Percentiles rank a stretch among this genome's conserved stretches.
Evolutionary conservation across 1,140 invertebrate genomes (phyloP).

Genomic region (Sogatella furcifera): DNA sequence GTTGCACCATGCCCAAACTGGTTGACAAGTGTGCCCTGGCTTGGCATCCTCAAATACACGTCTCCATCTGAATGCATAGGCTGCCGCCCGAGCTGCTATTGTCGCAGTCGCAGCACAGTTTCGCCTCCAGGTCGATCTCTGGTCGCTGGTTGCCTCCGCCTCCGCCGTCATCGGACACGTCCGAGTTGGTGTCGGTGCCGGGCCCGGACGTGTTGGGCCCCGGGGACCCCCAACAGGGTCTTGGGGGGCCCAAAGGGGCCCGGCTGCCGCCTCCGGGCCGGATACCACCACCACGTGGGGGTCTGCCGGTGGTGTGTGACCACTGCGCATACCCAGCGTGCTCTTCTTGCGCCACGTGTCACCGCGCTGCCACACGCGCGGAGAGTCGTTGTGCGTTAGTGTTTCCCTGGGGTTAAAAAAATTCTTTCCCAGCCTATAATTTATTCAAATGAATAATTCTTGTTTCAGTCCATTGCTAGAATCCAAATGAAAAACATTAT

Average conservation of each 20-base stretch:
- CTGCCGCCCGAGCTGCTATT: not conserved
- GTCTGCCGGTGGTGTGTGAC: conserved; percentile 1
- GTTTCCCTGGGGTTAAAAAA: no score
- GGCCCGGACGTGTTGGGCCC: not conserved
- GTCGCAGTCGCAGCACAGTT: not conserved
- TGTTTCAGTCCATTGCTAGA: no score
- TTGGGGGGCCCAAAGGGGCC: conserved; percentile 7
- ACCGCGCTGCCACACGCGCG: not conserved
- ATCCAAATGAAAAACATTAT: no score
- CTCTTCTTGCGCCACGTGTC: conserved; percentile 6
- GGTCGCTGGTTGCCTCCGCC: not conserved
- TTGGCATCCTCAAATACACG: conserved; percentile 1
- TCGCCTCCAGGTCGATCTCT: not conserved
- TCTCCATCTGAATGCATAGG: conserved; percentile 13
- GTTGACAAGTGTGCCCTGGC: no score
- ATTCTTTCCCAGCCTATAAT: no score
- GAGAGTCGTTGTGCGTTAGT: not conserved
- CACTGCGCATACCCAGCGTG: not conserved
- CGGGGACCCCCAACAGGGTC: conserved; percentile 6
- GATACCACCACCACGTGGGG: conserved; percentile 10
- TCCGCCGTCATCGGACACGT: not conserved
- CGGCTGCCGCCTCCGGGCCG: not conserved
- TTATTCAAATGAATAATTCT: no score
- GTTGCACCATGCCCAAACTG: no score
- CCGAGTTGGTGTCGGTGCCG: not conserved